These are phyloP conservation scores for Sebastes cheni DNA, from an alignment of 2,797 vertebrate genomes.

Conservation along the genomic window DNA sequence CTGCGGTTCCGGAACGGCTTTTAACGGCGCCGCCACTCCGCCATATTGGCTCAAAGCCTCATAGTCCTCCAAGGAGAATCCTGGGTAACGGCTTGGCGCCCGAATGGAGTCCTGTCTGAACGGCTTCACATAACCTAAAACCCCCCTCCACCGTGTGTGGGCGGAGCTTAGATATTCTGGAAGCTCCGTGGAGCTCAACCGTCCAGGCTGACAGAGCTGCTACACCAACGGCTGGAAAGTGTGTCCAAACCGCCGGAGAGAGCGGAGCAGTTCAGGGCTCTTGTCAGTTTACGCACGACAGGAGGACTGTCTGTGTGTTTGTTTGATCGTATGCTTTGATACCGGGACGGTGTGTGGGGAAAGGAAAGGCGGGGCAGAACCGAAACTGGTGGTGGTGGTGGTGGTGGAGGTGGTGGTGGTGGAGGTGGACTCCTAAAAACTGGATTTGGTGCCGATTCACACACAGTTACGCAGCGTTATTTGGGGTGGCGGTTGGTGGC, in stretches of 20 bases:
- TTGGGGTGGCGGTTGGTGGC: slow-evolving; percentile 14
- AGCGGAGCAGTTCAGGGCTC: not conserved
- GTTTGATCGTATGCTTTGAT: slow-evolving; percentile 30
- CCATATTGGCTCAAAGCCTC: slow-evolving; percentile 80
- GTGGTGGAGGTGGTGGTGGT: no score
- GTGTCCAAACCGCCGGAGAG: not conserved
- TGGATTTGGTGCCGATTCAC: slow-evolving; percentile 56
- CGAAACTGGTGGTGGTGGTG: no score
- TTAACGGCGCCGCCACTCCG: slow-evolving; percentile 39
- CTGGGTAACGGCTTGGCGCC: slow-evolving; percentile 60
- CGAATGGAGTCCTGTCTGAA: slow-evolving; percentile 68
- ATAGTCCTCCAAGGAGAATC: not conserved
- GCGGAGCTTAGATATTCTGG: slow-evolving; percentile 77
- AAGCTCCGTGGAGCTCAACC: slow-evolving; percentile 58
- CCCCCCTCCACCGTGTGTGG: slow-evolving; percentile 42
- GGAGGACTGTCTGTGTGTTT: slow-evolving; percentile 32
- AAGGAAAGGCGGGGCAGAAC: slow-evolving; percentile 81
- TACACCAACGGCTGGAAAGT: slow-evolving; percentile 44
- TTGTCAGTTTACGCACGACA: not conserved
- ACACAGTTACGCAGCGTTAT: slow-evolving; percentile 59
- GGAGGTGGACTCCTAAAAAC: slow-evolving; percentile 61
- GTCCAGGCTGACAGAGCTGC: not conserved
- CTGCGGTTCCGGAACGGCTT: slow-evolving; percentile 27
- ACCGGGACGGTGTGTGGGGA: slow-evolving; percentile 58
- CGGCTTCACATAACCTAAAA: slow-evolving; percentile 75